Evolutionary conservation across 1,140 invertebrate genomes (phyloP), one percentile per base, ranked within the genome.

Genomic region (Hylaeus volcanicus): DNA sequence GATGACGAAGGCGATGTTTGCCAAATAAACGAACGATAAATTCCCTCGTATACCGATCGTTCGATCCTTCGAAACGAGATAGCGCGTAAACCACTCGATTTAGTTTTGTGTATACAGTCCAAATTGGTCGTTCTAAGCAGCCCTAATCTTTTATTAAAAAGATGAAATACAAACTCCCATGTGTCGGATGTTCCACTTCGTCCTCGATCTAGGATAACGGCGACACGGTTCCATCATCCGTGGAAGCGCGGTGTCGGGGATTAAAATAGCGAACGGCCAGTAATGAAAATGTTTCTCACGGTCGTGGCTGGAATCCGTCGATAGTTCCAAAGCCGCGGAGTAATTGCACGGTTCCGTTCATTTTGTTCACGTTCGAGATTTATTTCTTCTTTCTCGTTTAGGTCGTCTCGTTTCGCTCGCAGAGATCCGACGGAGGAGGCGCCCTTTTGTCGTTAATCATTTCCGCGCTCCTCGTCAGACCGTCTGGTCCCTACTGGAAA

Each of bases 361-460:
- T 81, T 85, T 81, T 48, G 79, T 85, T 74, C 83, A 37, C 78
- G 75, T 85, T 77, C 68, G 41, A 85, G 77, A 85, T 74, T 85
- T 63, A 85, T 74, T 85, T 58, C 73, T 77, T 77, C 72, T 85
- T 74, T 74, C 55, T 74, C 55, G 48, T 55, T 41, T 37, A 26
- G 5, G 56, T 53, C 71, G 83, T 83, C 76, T 83, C 84, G 55
- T 53, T 41, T 14, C 12, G 64, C 39, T 64, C 45, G 6, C 71
- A 56, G 61, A 53, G 72, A 85, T 74, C 72, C 83, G 14, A 79
- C 83, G 61, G 63, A 48, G 83, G 81, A 53, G 83, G 80, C 79
- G 79, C 77, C 80, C 76, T 76, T 87, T 88, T 88, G 84, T 88
- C 86, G 86, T 89, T 90, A 88, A 90, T 90, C 88, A 89, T 87